Base-by-base conservation (phyloP, 2,797 vertebrate genomes). In the Rhynchonycteris naso region DNA sequence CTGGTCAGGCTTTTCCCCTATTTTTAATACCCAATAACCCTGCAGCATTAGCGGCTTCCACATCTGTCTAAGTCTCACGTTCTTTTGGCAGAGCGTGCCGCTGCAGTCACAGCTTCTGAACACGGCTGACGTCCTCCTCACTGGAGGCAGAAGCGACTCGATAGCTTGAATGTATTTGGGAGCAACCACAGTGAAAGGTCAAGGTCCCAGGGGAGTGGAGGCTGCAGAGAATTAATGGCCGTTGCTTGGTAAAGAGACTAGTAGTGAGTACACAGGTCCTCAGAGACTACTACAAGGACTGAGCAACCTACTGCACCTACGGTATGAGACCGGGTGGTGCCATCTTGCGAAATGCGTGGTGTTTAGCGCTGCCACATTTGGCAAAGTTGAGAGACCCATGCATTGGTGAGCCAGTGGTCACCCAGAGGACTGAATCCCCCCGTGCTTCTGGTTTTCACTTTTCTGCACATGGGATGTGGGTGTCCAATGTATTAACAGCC, bases 11-110 rank as follows among this genome's bases (percentile, higher is more conserved):
- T n/a, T n/a, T n/a, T n/a, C n/a, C n/a, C n/a, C n/a, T n/a, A n/a
- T n/a, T 71, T 87, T 88, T 95, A 95, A 75, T 33, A 63, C 68
- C 50, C 71, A 91, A 59, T 18, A 93, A 79, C 22, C n/a, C n/a
- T 5, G 30, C 22, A 56, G 68, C 33, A 71, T 38, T 79, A 96
- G 93, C 5, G 26, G 71, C 16, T 52, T 88, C 52, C 28, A 2
- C 58, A 43, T 69, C 88, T 90, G 81, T 88, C 71, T 88, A 71
- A n/a, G 72, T 58, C 38, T 33, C 63, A 50, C 4, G 5, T 71
- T 76, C 22, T 75, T 65, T 33, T 14, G 52, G 58, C 65, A 54
- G 19, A 72, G 59, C 8, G 68, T 58, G 74, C 50, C 14, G 4
- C 4, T 43, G 76, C 30, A 50, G 21, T 56, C 3, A 13, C n/a